Percentiles rank a stretch among this genome's conserved stretches.
Conservation (phyloP, 2,113 vertebrate species). For the Neofelis nebulosa region DNA sequence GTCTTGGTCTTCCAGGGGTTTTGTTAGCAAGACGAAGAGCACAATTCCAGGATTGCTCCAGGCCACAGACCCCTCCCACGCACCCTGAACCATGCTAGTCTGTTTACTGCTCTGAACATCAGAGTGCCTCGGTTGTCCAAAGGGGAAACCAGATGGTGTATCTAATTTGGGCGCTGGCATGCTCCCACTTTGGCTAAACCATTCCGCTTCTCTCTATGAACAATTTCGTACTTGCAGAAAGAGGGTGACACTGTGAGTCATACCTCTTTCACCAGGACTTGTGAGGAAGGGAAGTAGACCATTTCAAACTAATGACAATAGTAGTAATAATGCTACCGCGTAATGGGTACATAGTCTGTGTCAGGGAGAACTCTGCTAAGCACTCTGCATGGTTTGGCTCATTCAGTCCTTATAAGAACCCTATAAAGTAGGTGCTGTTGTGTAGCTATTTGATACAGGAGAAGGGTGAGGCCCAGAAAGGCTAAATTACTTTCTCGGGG, state of each 20-base stretch:
- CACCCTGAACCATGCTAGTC: neutral
- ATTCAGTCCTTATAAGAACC: neutral
- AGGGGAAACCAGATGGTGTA: neutral
- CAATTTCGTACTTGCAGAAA: slow-evolving; percentile 16
- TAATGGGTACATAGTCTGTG: neutral
- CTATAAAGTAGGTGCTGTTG: neutral
- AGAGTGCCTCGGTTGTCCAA: slow-evolving; percentile 1
- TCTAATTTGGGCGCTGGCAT: neutral
- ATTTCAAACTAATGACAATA: slow-evolving; percentile 4
- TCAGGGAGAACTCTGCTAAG: neutral
- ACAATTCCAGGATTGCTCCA: neutral
- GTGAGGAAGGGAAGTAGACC: neutral
- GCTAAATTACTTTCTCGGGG: neutral
- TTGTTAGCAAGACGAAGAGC: neutral
- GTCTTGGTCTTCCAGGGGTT: neutral
- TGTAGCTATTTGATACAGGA: neutral
- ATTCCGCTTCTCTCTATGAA: neutral
- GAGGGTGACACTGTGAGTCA: neutral
- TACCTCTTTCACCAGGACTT: neutral
- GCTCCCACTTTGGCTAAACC: neutral
- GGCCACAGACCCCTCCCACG: neutral
- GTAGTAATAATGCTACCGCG: neutral
- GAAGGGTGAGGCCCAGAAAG: neutral
- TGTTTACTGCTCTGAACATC: neutral
- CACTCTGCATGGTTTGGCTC: neutral